Evolutionary conservation across 2,113 vertebrate genomes (phyloP).

Genomic region (Acrocephalus kingi): DNA sequence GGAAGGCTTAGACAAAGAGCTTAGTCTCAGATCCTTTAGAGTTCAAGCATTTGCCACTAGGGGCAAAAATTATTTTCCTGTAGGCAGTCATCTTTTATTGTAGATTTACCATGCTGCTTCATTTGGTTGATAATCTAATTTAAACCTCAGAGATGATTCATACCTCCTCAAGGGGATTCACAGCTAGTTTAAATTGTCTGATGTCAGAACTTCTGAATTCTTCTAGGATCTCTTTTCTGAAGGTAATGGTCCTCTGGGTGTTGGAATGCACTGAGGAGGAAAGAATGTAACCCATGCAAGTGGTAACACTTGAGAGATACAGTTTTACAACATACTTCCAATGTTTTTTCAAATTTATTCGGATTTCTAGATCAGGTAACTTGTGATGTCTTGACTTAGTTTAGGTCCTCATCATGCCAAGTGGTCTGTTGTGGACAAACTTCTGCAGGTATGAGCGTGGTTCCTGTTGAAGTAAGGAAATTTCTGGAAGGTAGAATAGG

Average conservation of each 20-base stretch:
- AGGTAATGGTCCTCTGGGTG: neutral
- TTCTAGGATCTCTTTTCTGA: slow-evolving; percentile 26
- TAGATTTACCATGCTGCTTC: slow-evolving; percentile 34
- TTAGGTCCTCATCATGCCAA: neutral
- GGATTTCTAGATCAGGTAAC: slow-evolving; percentile 9
- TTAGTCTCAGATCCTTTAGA: slow-evolving; percentile 70
- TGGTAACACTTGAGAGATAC: neutral
- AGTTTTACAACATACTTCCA: neutral
- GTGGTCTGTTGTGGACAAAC: neutral
- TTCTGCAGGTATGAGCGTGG: neutral
- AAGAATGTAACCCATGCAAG: neutral
- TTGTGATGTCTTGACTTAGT: neutral
- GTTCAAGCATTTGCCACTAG: slow-evolving; percentile 71
- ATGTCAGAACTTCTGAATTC: slow-evolving; percentile 44
- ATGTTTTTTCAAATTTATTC: slow-evolving; percentile 17
- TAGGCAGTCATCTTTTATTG: slow-evolving; percentile 66
- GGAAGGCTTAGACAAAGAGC: slow-evolving; percentile 65
- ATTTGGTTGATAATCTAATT: slow-evolving; percentile 67
- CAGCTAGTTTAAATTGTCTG: slow-evolving; percentile 55
- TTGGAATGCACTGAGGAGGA: neutral
- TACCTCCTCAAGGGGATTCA: slow-evolving; percentile 63
- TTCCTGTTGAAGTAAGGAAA: neutral
- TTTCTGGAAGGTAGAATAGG: neutral
- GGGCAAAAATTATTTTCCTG: slow-evolving; percentile 70
- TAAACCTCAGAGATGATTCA: slow-evolving; percentile 67